These are phyloP conservation scores for Drosophila suzukii DNA, from an alignment of 1,140 invertebrate species.

Conservation along the genomic window DNA sequence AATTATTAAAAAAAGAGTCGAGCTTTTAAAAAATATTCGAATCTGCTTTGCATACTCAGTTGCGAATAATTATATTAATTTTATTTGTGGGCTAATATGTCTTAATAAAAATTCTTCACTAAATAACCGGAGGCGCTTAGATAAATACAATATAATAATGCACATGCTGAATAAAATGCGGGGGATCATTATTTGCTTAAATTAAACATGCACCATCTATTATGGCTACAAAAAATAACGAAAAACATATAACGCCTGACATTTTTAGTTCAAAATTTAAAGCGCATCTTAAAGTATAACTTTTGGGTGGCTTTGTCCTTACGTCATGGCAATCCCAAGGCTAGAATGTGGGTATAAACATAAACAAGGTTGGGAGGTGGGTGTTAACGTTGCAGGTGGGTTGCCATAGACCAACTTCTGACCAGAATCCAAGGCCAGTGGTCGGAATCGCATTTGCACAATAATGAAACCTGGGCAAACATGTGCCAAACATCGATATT, in stretches of 20 bases:
- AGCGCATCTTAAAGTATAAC: background rate
- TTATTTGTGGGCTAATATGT: no score
- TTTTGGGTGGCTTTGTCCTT: background rate
- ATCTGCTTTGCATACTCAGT: no score
- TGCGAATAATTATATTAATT: no score
- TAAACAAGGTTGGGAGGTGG: background rate
- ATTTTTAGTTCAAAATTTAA: no score
- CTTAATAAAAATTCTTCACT: background rate
- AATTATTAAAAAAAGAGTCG: no score
- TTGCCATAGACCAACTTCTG: background rate
- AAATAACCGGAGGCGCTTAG: slow-evolving; percentile 5
- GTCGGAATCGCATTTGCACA: slow-evolving; percentile 14
- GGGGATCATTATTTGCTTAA: background rate
- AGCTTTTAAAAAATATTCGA: no score
- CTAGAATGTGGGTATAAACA: background rate
- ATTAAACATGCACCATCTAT: slow-evolving; percentile 3
- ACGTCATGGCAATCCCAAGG: background rate
- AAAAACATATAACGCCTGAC: no score
- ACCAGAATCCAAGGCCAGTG: background rate
- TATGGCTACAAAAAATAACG: no score
- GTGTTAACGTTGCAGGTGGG: background rate
- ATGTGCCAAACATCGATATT: slow-evolving; percentile 14
- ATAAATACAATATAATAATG: background rate
- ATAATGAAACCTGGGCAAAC: slow-evolving; percentile 20
- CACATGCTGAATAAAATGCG: slow-evolving; percentile 2